These are phyloP conservation scores for Pungitius pungitius DNA, from an alignment of 2,113 vertebrate genomes.

Conservation along the genomic window DNA sequence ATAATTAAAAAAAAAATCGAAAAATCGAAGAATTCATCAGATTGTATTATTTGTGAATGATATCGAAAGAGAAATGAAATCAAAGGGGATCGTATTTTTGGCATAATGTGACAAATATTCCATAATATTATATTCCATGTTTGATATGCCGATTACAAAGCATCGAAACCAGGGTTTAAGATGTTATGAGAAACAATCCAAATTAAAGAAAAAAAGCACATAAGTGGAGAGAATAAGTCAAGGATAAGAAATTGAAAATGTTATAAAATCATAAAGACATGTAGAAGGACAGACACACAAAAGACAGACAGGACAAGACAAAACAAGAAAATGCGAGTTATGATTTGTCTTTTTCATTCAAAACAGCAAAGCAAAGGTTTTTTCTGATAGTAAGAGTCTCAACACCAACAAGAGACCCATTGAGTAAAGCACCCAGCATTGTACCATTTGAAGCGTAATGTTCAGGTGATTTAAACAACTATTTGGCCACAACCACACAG, in stretches of 20 bases:
- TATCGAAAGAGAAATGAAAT: slow-evolving; percentile 12
- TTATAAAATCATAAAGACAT: slow-evolving; percentile 65
- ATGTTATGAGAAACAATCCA: slow-evolving; percentile 22
- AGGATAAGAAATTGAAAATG: slow-evolving; percentile 51
- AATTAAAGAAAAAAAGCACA: slow-evolving; percentile 31
- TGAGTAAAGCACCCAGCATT: slow-evolving; percentile 77
- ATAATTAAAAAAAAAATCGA: too few species aligned
- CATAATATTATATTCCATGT: slow-evolving; percentile 28
- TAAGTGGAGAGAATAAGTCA: slow-evolving; percentile 39
- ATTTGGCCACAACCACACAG: slow-evolving; percentile 40
- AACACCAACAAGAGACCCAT: slow-evolving; percentile 43
- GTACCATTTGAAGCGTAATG: slow-evolving; percentile 7
- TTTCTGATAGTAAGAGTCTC: slow-evolving; percentile 34
- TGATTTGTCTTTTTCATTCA: slow-evolving; percentile 74
- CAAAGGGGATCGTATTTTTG: slow-evolving; percentile 33
- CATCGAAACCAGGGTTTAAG: slow-evolving; percentile 41
- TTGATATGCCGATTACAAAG: slow-evolving; percentile 31
- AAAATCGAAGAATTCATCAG: neutral
- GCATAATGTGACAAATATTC: slow-evolving; percentile 22
- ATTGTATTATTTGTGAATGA: slow-evolving; percentile 4
- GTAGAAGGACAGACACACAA: slow-evolving; percentile 74
- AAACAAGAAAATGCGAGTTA: slow-evolving; percentile 85
- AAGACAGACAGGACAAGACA: slow-evolving; percentile 82
- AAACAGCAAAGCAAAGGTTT: slow-evolving; percentile 70
- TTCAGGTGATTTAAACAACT: slow-evolving; percentile 74